A percentile compares a stretch with the other conserved stretches of the same genome.
phyloP scores from a whole-genome alignment of 2,113 vertebrate genomes.

The Carettochelys insculpta region DNA sequence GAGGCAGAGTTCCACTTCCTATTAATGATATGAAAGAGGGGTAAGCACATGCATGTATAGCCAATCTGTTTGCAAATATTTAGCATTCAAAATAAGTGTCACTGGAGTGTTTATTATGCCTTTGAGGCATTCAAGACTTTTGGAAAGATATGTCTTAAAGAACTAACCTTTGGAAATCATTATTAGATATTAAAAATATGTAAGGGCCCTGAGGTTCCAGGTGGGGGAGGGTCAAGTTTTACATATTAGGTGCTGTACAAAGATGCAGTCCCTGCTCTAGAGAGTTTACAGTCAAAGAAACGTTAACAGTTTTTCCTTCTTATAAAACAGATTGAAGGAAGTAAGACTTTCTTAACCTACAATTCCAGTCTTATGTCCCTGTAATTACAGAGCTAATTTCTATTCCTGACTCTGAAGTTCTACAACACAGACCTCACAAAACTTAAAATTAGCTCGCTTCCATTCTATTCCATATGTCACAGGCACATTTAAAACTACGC shows the following conservation, averaged over 20 bases:
- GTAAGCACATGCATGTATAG: conserved; percentile 74
- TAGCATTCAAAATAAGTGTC: not conserved
- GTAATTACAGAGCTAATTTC: not conserved
- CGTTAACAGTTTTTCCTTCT: not conserved
- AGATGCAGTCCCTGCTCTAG: not conserved
- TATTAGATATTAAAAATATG: not conserved
- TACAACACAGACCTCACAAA: not conserved
- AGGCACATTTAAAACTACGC: not conserved
- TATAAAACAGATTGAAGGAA: not conserved
- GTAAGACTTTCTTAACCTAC: not conserved
- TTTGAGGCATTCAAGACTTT: not conserved
- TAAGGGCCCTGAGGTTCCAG: fast-evolving
- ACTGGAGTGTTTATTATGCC: not conserved
- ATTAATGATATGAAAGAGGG: conserved; percentile 98
- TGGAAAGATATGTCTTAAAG: not conserved
- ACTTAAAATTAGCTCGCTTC: not conserved
- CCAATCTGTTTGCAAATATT: not conserved
- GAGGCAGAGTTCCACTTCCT: conserved; percentile 93
- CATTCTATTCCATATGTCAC: not conserved
- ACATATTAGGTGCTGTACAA: not conserved
- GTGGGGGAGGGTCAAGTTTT: not conserved
- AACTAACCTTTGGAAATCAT: not conserved
- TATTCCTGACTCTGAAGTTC: not conserved
- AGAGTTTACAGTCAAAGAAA: not conserved
- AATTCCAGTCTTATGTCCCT: not conserved